Base-by-base conservation (phyloP, 2,113 vertebrate genomes). In the Chloropsis hardwickii region DNA sequence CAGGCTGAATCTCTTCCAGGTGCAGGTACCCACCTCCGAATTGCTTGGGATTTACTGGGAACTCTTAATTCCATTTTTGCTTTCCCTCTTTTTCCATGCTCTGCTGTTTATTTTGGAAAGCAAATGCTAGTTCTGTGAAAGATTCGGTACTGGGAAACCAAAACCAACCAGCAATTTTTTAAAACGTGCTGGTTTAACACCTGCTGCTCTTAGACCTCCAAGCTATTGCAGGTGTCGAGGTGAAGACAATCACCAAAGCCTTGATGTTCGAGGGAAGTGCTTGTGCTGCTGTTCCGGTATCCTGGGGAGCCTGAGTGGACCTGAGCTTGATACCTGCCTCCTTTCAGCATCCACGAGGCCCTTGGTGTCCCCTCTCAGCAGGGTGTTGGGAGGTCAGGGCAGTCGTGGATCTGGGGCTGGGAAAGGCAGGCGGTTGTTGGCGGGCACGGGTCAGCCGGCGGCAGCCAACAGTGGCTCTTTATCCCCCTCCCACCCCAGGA, bases 401-500 rank as follows among this genome's bases (percentile, higher is more conserved):
- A 18, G 14, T 2, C 0, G 0, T 1, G 1, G 56, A 10, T 16
- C 21, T 0, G 3, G 16, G 20, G 0, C 1, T 8, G 47, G 48
- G n/a, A 51, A 42, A 27, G 71, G 67, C 74, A 19, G 67, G 40
- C 0, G 0, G 56, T 7, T 39, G 33, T 35, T 37, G 48, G 51
- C 0, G 0, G 29, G 28, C 12, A 2, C 0, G 3, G 80, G n/a
- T 61, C 76, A 81, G 84, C 12, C 0, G 1, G 50, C 0, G 9
- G 19, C 64, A 44, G 50, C 45, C 18, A 61, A 83, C 64, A 88
- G 42, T 65, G 91, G 48, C 21, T 67, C 76, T 91, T 94, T 83
- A 40, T 92, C n/a, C 1, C 0, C 0, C 44, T 42, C 42, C 69
- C 12, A 7, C 23, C 60, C 51, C 5, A 19, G 31, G 12, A 60